Conservation (phyloP, 37 sponge, comb jelly and placozoan species). For the Diacarnus erythraeanus region DNA sequence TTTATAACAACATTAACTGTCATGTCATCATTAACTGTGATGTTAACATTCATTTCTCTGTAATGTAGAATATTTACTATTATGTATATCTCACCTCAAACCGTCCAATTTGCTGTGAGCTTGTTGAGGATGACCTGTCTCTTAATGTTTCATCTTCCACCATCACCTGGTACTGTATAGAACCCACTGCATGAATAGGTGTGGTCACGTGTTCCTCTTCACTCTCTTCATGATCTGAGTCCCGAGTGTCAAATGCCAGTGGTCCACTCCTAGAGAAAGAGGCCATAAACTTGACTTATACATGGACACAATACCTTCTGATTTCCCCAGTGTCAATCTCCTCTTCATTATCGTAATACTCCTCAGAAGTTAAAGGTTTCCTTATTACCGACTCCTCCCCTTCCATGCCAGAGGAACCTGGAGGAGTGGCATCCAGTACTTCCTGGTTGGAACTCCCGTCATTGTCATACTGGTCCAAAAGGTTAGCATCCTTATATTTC, state of each 20-base stretch:
- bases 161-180: neutral
- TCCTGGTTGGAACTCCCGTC: neutral
- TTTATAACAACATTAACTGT: too few relatives aligned
- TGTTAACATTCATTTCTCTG: too few relatives aligned
- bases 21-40: too few relatives aligned
- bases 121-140: neutral
- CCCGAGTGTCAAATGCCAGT: neutral
- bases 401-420: neutral
- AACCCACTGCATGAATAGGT: neutral
- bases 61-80: too few relatives aligned
- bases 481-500: slow-evolving; percentile 27
- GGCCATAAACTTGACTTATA: neutral
- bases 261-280: slow-evolving; percentile 10
- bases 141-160: neutral
- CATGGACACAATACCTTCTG: neutral
- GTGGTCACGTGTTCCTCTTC: slow-evolving; percentile 1
- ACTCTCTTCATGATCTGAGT: slow-evolving; percentile 3
- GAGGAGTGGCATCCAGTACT: neutral
- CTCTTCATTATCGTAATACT: neutral
- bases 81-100: slow-evolving; percentile 22
- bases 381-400: neutral
- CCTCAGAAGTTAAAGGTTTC: neutral
- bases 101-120: slow-evolving; percentile 12
- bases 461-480: neutral
- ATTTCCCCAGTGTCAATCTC: slow-evolving; percentile 6